Base-by-base conservation (phyloP, 2,113 vertebrate genomes). In the Henicopernis longicauda region DNA sequence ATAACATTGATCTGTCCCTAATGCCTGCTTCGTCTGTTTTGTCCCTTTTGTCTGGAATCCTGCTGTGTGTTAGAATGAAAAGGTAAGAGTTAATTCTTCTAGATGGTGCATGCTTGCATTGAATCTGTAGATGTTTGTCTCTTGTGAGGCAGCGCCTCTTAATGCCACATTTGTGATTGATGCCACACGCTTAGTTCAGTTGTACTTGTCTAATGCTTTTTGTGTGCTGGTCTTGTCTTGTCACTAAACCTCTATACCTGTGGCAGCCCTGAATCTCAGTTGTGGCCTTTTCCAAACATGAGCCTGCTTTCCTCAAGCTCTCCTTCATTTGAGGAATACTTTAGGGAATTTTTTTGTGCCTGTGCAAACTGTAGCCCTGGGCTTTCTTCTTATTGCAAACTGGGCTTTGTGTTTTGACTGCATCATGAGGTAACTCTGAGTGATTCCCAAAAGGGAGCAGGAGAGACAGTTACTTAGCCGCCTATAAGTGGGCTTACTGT, bases 21-120 rank as follows among this genome's bases (percentile, higher is more conserved):
- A 99, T 98, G 98, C 99, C 98, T 99, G 98, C 99, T 99, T 99
- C 98, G 96, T 99, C 99, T 99, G 99, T 99, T 99, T 99, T 99
- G 97, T 98, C 98, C 99, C 98, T 99, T 98, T 99, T 99, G 98
- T 99, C 99, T 99, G 99, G 99, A 99, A 99, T 98, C 99, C 99
- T 99, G 99, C 99, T 99, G 99, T 99, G 98, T 99, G 98, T 99
- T 99, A 99, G 99, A 99, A 99, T 99, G 99, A 99, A 98, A 99
- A 99, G 99, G 99, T 99, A 99, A 99, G 99, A 98, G 96, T 98
- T 97, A 96, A 98, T 98, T 98, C 98, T 99, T 99, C 97, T 98
- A 98, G 98, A 98, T 98, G 98, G 98, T 99, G 99, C 99, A 99
- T 99, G 99, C 98, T 98, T 93, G 81, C 90, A 21, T 97, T 97